Evolutionary conservation across 2,113 vertebrate genomes (phyloP), one percentile per base, ranked within the genome.

Genomic region (Elephas maximus): DNA sequence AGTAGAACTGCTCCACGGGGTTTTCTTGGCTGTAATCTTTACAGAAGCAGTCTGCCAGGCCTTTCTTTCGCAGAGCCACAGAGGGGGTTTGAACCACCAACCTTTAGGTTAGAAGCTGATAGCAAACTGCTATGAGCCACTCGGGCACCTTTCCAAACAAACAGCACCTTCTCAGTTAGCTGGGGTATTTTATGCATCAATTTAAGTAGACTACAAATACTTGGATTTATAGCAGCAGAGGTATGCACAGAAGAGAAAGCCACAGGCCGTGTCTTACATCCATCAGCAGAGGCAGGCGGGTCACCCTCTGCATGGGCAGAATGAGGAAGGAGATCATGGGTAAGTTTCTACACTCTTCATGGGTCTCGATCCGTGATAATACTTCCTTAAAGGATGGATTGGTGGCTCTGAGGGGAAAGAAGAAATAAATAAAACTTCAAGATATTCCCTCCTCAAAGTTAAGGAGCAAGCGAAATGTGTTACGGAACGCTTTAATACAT

Each of bases 311-410:
- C 99, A 99, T 99, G 94, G 99, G 99, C 33, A 99, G 99, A 84
- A 99, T 99, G 94, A 99, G 99, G 97, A 99, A 99, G 2, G 99
- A 99, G 98, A 99, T 99, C 99, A 99, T 99, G 11, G 99, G 99
- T 81, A 99, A 97, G 95, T 99, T 99, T 97, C 99, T 98, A 96
- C 99, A 99, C 3, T 99, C 99, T 91, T 99, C 98, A 5, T 99
- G 99, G 95, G 98, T 97, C 98, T 99, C 99, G 0, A 99, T 99
- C 93, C 98, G 98, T 30, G 98, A 99, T 83, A 99, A 18, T 2
- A 97, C 99, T 97, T 99, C 99, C 97, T 99, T 99, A 62, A 99
- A 99, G 0, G 98, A 97, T 2, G 99, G 98, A 63, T 99, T 99
- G 90, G 99, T 99, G 95, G 99, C 99, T 96, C 99, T 99, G 96